Evolutionary conservation across 2,888 invertebrate genomes (phyloP), one percentile per base, ranked within the genome.

Genomic region (Lycocerus yunnanus): DNA sequence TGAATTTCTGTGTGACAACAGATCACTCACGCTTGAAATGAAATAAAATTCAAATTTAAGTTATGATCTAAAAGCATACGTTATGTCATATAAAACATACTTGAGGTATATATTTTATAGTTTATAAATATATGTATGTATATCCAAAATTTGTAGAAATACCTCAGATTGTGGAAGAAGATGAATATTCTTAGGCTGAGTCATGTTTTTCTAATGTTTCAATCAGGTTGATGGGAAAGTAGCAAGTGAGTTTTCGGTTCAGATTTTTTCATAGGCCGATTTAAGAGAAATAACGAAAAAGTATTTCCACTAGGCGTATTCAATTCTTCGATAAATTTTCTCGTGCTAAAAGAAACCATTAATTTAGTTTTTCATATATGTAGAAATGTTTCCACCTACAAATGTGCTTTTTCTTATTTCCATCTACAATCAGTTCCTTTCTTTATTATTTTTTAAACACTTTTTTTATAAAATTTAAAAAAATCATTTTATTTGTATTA

Each of bases 191-290:
- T 43, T 61, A 18, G 63, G 71, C 73, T 63, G 70, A 66, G 73
- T 81, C 82, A 82, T 82, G 81, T 82, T 80, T 82, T 80, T 80
- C 78, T 82, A 82, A 82, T 82, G 80, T 80, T 81, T 80, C 82
- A 82, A 82, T 82, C 82, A 78, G 78, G 80, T 75, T 80, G 80
- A 81, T 82, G 80, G 80, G 79, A 81, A 80, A 80, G 75, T 72
- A 74, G 76, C 78, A 75, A 78, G 73, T 75, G 78, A 76, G 78
- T 68, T 75, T 73, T 58, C 60, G 77, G 79, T 78, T 76, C 78
- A 78, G 80, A 80, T 80, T 80, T 80, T 80, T 76, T 78, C 77
- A 73, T 71, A 65, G 70, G 66, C 68, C 72, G 77, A 77, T 78
- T 77, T 77, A 61, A 77, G 69, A 59, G 70, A 65, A 72, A 71